Base-by-base conservation (phyloP, 1,140 invertebrate genomes). In the Drosophila busckii region DNA sequence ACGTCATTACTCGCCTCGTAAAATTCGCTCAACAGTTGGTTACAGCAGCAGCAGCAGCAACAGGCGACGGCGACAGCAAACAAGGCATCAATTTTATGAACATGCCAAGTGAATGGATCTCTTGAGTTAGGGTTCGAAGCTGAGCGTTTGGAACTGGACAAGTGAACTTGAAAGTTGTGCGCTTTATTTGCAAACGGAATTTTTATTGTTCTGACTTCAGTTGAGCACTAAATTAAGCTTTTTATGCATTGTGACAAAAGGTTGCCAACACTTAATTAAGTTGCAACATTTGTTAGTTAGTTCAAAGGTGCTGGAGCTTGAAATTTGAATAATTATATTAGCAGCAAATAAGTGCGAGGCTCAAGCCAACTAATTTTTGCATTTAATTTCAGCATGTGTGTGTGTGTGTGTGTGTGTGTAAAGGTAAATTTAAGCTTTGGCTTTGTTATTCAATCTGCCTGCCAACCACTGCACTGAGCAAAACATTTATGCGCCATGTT, bases 1-100 rank as follows among this genome's bases (percentile, higher is more conserved):
- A 75, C 70, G 73, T 80, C 82, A 84, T 84, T 85, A 85, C 69
- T 73, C 62, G 82, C 66, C 65, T 84, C 82, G 80, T 84, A 85
- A 84, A 84, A 82, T 70, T 25, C 62, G 49, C 38, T 82, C 80
- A 84, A 85, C 80, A 84, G 75, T 82, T 84, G 80, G 73, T 52
- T 63, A 35, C 37, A 23, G 55, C 53, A 53, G 23, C 42, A 46
- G 25, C 17, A 46, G 20, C 9, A 55, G 71, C 71, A 78, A 78
- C 71, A 78, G 73, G 71, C 67, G 46, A 70, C 20, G 35, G 29
- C 61, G 65, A n/a, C n/a, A n/a, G n/a, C n/a, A n/a, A n/a, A 69
- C 12, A 8, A 15, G n/a, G 38, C 38, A 28, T 54, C 34, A 20
- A 13, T 80, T 78, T 80, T 78, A 78, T 80, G 73, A 80, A 71